phyloP scores from a whole-genome alignment of 2,888 invertebrate species.

The Coleophora flavipennella region DNA sequence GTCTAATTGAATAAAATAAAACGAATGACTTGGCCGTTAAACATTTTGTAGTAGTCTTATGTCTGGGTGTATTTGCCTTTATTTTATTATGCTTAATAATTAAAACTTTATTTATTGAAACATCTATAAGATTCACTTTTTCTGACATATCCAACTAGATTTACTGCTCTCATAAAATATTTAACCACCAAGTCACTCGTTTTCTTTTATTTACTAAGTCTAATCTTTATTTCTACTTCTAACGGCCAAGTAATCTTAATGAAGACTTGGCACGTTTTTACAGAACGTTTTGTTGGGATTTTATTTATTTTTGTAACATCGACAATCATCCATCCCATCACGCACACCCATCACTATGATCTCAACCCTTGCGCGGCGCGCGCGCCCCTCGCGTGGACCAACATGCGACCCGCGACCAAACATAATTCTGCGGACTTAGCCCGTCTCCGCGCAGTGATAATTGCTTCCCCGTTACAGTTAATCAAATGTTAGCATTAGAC shows the following conservation, averaged over 20 bases:
- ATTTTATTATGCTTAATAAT: background rate
- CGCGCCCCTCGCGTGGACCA: slow-evolving; percentile 35
- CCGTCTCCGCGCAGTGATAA: slow-evolving; percentile 32
- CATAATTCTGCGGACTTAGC: slow-evolving; percentile 65
- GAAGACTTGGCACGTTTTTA: too few relatives aligned
- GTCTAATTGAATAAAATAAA: background rate
- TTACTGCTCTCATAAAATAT: background rate
- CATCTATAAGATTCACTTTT: too few relatives aligned
- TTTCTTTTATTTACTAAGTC: too few relatives aligned
- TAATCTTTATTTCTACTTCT: too few relatives aligned
- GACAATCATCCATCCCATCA: slow-evolving; percentile 11
- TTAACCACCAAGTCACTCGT: background rate
- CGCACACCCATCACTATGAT: slow-evolving; percentile 29
- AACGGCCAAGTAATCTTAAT: too few relatives aligned
- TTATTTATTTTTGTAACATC: too few relatives aligned
- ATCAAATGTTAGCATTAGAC: slow-evolving; percentile 16
- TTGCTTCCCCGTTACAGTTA: slow-evolving; percentile 59
- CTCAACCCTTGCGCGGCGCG: slow-evolving; percentile 20
- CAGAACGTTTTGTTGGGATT: too few relatives aligned
- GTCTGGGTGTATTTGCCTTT: too few relatives aligned
- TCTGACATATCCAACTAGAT: too few relatives aligned
- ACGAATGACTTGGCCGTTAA: too few relatives aligned
- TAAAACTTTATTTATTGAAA: background rate
- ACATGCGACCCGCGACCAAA: slow-evolving; percentile 47
- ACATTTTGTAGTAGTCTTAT: too few relatives aligned